These are phyloP conservation scores for Epinephelus moara DNA, from an alignment of 2,113 vertebrate species.

Conservation along the genomic window DNA sequence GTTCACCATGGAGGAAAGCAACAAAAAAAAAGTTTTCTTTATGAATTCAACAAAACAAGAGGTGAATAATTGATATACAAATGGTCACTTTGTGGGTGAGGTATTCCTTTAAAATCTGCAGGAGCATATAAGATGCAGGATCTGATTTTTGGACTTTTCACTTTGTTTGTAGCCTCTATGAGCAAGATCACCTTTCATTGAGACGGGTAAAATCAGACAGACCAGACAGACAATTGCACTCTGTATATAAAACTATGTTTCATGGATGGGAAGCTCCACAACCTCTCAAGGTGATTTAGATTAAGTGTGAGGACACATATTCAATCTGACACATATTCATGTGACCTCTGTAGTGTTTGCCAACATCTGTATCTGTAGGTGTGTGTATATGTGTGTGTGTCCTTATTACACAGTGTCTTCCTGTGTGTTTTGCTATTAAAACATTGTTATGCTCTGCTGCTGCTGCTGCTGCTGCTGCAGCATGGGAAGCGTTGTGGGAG, in stretches of 20 bases:
- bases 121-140: neutral
- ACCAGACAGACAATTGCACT: neutral
- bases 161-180: neutral
- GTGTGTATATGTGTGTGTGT: neutral
- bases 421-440: conserved; percentile 24
- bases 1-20: too few species aligned
- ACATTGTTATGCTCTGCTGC: conserved; percentile 27
- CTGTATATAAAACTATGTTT: neutral
- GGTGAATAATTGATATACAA: too few species aligned
- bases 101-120: neutral
- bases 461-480: conserved; percentile 24
- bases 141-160: neutral
- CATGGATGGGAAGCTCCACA: neutral
- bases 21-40: too few species aligned
- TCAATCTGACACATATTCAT: too few species aligned
- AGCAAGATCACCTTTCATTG: conserved; percentile 25
- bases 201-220: conserved; percentile 13
- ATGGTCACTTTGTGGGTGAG: too few species aligned
- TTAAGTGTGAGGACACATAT: neutral
- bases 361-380: neutral
- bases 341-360: neutral
- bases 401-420: neutral
- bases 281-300: conserved; percentile 4
- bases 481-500: conserved; percentile 48
- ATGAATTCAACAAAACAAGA: too few species aligned